These are phyloP conservation scores for Cliona cf. orientalis DNA, from an alignment of 37 sponge, comb jelly and placozoan genomes.

Conservation along the genomic window DNA sequence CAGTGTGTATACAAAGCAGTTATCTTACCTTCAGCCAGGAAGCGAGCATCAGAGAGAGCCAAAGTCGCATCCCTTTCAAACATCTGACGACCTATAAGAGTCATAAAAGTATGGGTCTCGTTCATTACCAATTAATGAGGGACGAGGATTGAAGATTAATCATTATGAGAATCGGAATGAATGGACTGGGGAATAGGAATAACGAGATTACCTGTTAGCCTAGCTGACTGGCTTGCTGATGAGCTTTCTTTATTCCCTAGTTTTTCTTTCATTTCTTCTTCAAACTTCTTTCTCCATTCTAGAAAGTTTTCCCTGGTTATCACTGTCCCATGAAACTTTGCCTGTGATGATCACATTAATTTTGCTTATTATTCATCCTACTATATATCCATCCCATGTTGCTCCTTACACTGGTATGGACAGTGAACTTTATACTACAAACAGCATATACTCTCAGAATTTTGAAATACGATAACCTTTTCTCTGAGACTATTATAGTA, in stretches of 20 bases:
- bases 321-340: constrained; percentile 66
- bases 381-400: too few relatives aligned
- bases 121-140: not conserved
- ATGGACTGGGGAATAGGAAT: too few relatives aligned
- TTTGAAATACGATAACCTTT: too few relatives aligned
- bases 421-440: too few relatives aligned
- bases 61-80: constrained; percentile 89
- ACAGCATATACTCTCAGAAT: too few relatives aligned
- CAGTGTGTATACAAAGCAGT: too few relatives aligned
- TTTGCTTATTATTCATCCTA: too few relatives aligned
- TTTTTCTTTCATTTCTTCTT: constrained; percentile 51
- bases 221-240: too few relatives aligned
- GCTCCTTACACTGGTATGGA: too few relatives aligned
- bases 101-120: not conserved
- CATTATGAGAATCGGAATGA: not conserved
- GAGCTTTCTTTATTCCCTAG: too few relatives aligned
- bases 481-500: too few relatives aligned
- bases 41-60: constrained; percentile 72
- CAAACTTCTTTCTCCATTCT: constrained; percentile 77
- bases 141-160: not conserved
- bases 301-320: constrained; percentile 82
- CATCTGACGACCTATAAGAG: constrained; percentile 69
- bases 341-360: constrained; percentile 27
- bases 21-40: constrained; percentile 67
- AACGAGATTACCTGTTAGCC: too few relatives aligned